A percentile compares a stretch with the other conserved stretches of the same genome.
Evolutionary conservation across 2,888 invertebrate species (phyloP).

Genomic region (Chironomus tentans): DNA sequence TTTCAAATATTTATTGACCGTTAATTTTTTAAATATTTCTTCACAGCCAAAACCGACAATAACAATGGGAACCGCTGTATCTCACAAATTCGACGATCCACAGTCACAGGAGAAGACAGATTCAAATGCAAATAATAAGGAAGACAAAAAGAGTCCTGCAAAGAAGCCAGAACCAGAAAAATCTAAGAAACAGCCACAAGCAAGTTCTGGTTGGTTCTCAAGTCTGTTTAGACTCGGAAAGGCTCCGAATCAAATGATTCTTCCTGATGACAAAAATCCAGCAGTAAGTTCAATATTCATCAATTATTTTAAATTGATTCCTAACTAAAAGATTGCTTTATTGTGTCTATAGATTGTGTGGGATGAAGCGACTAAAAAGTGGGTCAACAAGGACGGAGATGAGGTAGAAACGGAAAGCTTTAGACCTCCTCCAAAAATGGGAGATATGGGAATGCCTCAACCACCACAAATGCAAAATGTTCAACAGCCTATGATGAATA

Average conservation of each 20-base stretch:
- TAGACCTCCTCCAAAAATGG: slow-evolving; percentile 62
- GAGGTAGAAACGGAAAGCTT: slow-evolving; percentile 48
- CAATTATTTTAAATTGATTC: not conserved
- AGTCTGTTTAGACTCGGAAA: slow-evolving; percentile 77
- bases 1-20: too few species aligned
- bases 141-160: slow-evolving; percentile 19
- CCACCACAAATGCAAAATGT: too few species aligned
- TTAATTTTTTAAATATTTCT: too few species aligned
- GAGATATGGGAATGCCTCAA: slow-evolving; percentile 41
- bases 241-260: slow-evolving; percentile 85
- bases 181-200: not conserved
- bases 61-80: slow-evolving; percentile 48
- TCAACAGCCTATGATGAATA: not conserved
- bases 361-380: slow-evolving; percentile 78
- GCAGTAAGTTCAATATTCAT: slow-evolving; percentile 64
- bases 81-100: slow-evolving; percentile 33
- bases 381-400: slow-evolving; percentile 74
- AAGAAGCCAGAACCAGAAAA: not conserved
- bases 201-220: slow-evolving; percentile 65
- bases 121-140: not conserved
- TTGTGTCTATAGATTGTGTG: slow-evolving; percentile 84
- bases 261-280: slow-evolving; percentile 91
- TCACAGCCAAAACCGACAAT: slow-evolving; percentile 43
- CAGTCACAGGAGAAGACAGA: not conserved
- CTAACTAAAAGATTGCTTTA: not conserved